Evolutionary conservation across 2,888 invertebrate genomes (phyloP), one percentile per base, ranked within the genome.

Genomic region (Chorisops tibialis): DNA sequence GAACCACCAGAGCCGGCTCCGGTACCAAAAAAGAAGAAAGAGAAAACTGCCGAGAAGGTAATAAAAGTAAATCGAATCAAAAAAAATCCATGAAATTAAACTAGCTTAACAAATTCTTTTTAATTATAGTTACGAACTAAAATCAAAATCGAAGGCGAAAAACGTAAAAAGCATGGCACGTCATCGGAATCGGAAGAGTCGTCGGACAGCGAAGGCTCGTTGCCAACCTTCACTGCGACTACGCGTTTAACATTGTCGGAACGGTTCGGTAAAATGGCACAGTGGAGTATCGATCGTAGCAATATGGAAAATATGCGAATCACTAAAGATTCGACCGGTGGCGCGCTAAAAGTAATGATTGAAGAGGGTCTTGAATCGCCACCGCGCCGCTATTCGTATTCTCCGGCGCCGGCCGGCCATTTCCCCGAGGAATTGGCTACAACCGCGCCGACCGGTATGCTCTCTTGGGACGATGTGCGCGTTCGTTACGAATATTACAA

Each of bases 401-500:
- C 87, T 22, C 85, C 86, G 3, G 86, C 86, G 0, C 87, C 87
- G 1, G 83, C 84, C 21, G 91, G 91, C 39, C 89, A 88, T 72
- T 91, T 89, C 75, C 91, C 91, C 0, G 89, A 90, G 69, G 89
- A 89, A 72, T 75, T 91, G 65, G 77, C 89, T 63, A 82, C 88
- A 1, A 85, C 86, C 41, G 89, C 89, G 9, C 89, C 89, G 11
- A 76, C 78, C 69, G 83, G 84, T 48, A 81, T 89, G 69, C 87
- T 89, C 4, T 89, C 90, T 61, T 93, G 93, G 93, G 92, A 93
- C 72, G 93, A 93, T 72, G 91, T 93, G 3, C 81, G 91, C 45
- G 92, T 93, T 4, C 84, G 93, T 62, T 92, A 91, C 74, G 90
- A 91, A 71, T 93, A 93, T 78, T 93, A 93, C 77, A 92, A 93